Evolutionary conservation across 2,113 vertebrate species (phyloP).

Genomic region (Lamprotornis superbus): DNA sequence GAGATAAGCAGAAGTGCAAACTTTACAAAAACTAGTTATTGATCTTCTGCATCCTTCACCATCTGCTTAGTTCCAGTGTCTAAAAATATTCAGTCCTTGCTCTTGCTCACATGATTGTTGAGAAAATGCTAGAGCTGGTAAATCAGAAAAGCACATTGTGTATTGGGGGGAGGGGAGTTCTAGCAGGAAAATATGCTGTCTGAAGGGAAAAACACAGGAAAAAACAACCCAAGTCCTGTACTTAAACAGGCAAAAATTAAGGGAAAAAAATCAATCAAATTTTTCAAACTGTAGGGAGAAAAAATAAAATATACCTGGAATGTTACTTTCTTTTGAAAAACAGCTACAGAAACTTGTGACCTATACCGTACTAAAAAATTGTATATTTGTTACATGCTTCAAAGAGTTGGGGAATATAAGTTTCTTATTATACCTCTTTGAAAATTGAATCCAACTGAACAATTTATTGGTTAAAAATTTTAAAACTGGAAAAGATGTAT

Average conservation of each 20-base stretch:
- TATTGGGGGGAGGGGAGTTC: slow-evolving; percentile 48
- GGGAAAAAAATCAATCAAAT: not conserved
- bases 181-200: slow-evolving; percentile 59
- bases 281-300: not conserved
- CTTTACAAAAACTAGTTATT: slow-evolving; percentile 26
- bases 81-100: slow-evolving; percentile 48
- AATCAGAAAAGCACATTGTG: slow-evolving; percentile 67
- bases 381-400: not conserved
- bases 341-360: not conserved
- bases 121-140: slow-evolving; percentile 68
- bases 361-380: not conserved
- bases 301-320: not conserved
- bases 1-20: slow-evolving; percentile 37
- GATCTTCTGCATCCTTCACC: slow-evolving; percentile 45
- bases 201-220: slow-evolving; percentile 53
- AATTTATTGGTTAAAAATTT: not conserved
- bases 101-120: slow-evolving; percentile 58
- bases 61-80: slow-evolving; percentile 31
- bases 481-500: not conserved
- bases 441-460: slow-evolving; percentile 3
- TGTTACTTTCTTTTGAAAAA: slow-evolving; percentile 1
- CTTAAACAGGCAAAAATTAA: slow-evolving; percentile 31
- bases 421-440: not conserved
- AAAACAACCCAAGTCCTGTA: slow-evolving; percentile 1
- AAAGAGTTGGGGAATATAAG: not conserved